These are phyloP conservation scores for Drosophila infuscata DNA, from an alignment of 2,888 invertebrate genomes.

Conservation along the genomic window DNA sequence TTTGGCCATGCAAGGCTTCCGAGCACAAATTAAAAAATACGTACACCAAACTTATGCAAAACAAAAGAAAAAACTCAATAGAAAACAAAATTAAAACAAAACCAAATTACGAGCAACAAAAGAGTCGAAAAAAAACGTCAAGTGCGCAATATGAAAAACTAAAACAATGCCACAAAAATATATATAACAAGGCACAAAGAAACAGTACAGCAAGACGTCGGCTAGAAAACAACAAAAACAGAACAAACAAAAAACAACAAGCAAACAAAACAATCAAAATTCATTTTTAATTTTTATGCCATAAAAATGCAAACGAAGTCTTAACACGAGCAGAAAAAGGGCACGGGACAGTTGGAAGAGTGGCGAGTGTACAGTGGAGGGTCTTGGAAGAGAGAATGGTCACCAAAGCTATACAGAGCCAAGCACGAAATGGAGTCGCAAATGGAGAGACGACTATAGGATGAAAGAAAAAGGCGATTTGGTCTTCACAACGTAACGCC, in stretches of 20 bases:
- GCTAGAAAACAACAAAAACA: conserved; percentile 47
- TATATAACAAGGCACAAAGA: conserved; percentile 38
- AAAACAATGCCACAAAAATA: conserved; percentile 65
- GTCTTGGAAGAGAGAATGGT: conserved; percentile 48
- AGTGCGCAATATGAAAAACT: conserved; percentile 63
- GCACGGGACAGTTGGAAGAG: conserved; percentile 15
- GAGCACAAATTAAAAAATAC: conserved; percentile 52
- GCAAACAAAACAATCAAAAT: conserved; percentile 70
- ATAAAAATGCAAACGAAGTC: conserved; percentile 82
- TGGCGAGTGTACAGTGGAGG: background rate
- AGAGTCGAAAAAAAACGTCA: conserved; percentile 54
- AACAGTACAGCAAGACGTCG: conserved; percentile 35
- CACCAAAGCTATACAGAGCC: conserved; percentile 46
- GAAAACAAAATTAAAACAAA: conserved; percentile 37
- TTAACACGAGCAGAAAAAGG: conserved; percentile 41
- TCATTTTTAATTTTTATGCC: conserved; percentile 80
- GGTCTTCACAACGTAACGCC: conserved; percentile 14
- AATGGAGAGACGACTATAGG: background rate
- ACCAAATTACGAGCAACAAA: conserved; percentile 56
- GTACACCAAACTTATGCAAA: conserved; percentile 52
- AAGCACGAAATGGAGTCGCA: conserved; percentile 55
- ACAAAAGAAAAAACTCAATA: conserved; percentile 46
- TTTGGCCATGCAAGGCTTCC: conserved; percentile 74
- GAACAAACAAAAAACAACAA: conserved; percentile 22
- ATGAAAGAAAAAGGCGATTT: background rate